Base-by-base conservation (phyloP, 2,888 invertebrate species). In the Malthinus flaveolus region DNA sequence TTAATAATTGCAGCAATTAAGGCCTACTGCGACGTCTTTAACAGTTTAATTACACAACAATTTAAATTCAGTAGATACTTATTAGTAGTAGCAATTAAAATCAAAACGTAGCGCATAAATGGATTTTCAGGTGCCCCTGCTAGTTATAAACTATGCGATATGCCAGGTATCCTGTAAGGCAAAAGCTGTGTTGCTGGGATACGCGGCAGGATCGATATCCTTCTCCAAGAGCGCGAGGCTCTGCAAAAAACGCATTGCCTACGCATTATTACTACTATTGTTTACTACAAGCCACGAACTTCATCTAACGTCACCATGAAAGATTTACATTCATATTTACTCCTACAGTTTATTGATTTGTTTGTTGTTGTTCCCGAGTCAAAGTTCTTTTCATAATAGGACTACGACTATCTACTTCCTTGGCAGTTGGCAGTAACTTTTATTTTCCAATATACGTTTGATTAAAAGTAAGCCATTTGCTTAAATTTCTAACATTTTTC, bases 141-240 rank as follows among this genome's bases (percentile, higher is more conserved):
- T 39, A 13, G 34, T 35, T 11, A 54, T 55, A 23, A 23, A 49
- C 15, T 13, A 12, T 42, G 13, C 10, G 23, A 15, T 44, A 32
- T 49, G 53, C 56, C 56, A 42, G 61, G 55, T 47, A 62, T 64
- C 66, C 64, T 58, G 32, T 49, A 64, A 66, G 66, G 63, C 65
- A 64, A 63, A 66, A 64, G 58, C 60, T 53, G 63, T 66, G 68
- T 68, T 68, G 68, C 68, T 58, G 65, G 68, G 68, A 66, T 63
- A 67, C 67, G 63, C 49, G 53, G 51, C 49, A 50, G 52, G 63
- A 63, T 63, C 63, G 63, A 63, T 63, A 63, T 51, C 52, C 54
- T 55, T 58, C 60, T 56, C 51, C 54, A 47, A 61, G 58, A 55
- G 49, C 54, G 58, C 44, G 56, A 58, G 51, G 47, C 55, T 55